Percentiles rank a stretch among this genome's conserved stretches.
phyloP scores from a whole-genome alignment of 2,797 vertebrate genomes.

The Gymnocypris eckloni region DNA sequence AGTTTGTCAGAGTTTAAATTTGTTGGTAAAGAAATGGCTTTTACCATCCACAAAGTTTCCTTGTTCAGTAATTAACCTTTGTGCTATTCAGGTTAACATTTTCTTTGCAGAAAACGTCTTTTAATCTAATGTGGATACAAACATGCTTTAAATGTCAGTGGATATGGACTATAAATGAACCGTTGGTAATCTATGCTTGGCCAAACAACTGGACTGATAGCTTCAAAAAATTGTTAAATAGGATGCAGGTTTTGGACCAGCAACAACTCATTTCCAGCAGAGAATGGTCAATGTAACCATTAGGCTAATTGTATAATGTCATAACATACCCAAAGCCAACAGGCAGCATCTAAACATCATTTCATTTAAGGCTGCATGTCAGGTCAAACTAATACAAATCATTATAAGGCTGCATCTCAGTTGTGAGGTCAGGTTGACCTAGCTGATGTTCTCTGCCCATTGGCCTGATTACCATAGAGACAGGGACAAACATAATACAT shows the following conservation, averaged over 20 bases:
- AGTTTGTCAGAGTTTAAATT: not conserved
- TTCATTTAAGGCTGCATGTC: conserved; percentile 44
- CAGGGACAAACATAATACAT: conserved; percentile 12
- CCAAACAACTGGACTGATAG: not conserved
- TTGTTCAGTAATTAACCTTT: not conserved
- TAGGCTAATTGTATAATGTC: not conserved
- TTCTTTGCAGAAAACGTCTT: not conserved
- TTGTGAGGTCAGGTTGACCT: conserved; percentile 51
- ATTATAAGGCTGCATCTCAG: conserved; percentile 39
- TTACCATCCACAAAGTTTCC: not conserved
- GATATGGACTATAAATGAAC: not conserved
- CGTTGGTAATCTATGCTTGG: not conserved
- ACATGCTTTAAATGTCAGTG: conserved; percentile 8
- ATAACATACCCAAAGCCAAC: conserved; percentile 8
- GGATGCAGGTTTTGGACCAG: not conserved
- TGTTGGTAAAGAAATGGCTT: not conserved
- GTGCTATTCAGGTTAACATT: not conserved
- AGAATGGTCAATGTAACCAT: not conserved
- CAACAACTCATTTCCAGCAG: not conserved
- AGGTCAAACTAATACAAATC: conserved; percentile 53
- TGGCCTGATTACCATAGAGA: conserved; percentile 10
- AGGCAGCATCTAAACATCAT: conserved; percentile 43
- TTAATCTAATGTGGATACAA: conserved; percentile 4
- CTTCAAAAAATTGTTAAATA: not conserved
- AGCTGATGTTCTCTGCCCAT: conserved; percentile 41